phyloP scores from a whole-genome alignment of 2,113 vertebrate species.

The Onychostoma macrolepis region DNA sequence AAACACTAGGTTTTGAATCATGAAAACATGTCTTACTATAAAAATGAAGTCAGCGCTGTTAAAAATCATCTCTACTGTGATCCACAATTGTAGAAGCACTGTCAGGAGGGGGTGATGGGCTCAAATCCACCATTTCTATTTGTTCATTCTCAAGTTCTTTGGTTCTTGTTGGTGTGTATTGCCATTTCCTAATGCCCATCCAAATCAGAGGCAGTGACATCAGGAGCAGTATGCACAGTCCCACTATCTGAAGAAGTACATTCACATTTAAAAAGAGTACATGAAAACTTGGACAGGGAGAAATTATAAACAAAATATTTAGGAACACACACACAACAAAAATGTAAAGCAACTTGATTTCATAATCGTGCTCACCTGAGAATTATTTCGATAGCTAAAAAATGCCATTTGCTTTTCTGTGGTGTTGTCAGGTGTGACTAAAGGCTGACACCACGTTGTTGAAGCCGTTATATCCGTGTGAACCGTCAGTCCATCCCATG shows the following conservation, averaged over 20 bases:
- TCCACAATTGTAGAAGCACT: background rate
- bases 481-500: constrained; percentile 20
- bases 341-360: background rate
- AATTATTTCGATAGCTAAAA: constrained; percentile 23
- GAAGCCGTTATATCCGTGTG: constrained; percentile 13
- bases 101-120: background rate
- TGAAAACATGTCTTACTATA: background rate
- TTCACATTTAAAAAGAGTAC: background rate
- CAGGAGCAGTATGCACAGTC: constrained; percentile 10
- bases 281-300: background rate
- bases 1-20: background rate
- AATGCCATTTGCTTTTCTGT: constrained; percentile 18
- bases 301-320: background rate
- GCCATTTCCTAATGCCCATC: background rate
- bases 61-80: background rate
- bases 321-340: background rate
- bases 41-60: background rate
- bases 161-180: background rate
- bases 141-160: constrained; percentile 2
- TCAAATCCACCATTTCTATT: constrained; percentile 19
- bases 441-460: constrained; percentile 24
- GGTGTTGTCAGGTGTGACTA: background rate
- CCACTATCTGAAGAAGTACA: constrained; percentile 3
- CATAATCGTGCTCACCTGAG: background rate
- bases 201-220: constrained; percentile 17